These are phyloP conservation scores for Oreortyx pictus DNA, from an alignment of 2,797 vertebrate genomes.

Conservation along the genomic window DNA sequence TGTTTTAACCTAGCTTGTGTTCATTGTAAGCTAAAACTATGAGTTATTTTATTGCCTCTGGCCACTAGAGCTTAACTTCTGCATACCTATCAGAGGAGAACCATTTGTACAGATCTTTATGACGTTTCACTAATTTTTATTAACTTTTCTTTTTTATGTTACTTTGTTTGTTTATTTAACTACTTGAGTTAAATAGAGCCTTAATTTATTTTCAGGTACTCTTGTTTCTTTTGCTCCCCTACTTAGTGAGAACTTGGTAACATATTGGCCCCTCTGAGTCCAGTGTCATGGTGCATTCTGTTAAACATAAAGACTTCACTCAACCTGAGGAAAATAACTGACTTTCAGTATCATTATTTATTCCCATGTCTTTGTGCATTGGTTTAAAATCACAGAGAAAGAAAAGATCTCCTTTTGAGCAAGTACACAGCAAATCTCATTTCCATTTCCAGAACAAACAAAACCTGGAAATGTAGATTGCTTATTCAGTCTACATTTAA, in stretches of 20 bases:
- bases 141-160: neutral
- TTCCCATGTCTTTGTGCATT: neutral
- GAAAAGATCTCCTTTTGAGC: neutral
- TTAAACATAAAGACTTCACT: neutral
- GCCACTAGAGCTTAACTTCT: neutral
- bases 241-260: neutral
- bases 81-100: neutral
- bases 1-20: neutral
- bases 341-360: neutral
- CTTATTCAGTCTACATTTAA: neutral
- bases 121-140: neutral
- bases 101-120: slow-evolving; percentile 18
- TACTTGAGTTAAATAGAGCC: neutral
- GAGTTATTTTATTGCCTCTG: neutral
- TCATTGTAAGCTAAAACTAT: neutral
- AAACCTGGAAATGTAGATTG: neutral
- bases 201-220: neutral
- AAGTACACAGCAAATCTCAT: neutral
- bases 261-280: neutral
- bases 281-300: neutral
- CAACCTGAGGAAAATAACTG: neutral
- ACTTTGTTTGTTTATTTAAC: neutral
- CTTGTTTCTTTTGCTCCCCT: neutral
- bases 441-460: neutral
- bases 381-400: neutral